These are phyloP conservation scores for Callitettix versicolor DNA, from an alignment of 1,140 invertebrate genomes.

Conservation along the genomic window DNA sequence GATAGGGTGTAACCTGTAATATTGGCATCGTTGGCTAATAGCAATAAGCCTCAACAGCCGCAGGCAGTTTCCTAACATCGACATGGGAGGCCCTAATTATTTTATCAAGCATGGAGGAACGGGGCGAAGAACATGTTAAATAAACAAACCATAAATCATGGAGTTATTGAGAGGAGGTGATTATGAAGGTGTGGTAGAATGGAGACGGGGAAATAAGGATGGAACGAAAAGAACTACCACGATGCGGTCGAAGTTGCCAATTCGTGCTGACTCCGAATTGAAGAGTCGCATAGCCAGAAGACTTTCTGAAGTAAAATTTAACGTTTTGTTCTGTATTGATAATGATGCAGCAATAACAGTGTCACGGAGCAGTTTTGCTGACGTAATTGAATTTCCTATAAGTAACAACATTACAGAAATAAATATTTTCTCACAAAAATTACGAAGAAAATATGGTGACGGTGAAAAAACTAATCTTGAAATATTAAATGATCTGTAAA, in stretches of 20 bases:
- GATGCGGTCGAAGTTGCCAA: conserved; percentile 15
- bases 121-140: conserved; percentile 21
- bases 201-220: conserved; percentile 9
- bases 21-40: conserved; percentile 9
- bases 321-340: too few relatives aligned
- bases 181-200: conserved; percentile 15
- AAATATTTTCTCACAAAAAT: too few relatives aligned
- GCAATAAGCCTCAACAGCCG: neutral
- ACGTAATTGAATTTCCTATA: too few relatives aligned
- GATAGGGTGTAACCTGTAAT: conserved; percentile 21
- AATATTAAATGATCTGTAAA: too few relatives aligned
- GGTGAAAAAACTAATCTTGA: too few relatives aligned
- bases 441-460: too few relatives aligned
- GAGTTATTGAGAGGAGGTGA: conserved; percentile 28
- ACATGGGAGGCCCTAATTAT: conserved; percentile 24
- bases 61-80: conserved; percentile 4
- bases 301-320: too few relatives aligned
- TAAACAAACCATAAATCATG: conserved; percentile 27
- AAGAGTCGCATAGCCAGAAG: neutral
- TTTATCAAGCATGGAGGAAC: conserved; percentile 21
- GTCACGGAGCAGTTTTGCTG: too few relatives aligned
- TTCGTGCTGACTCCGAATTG: neutral
- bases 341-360: too few relatives aligned
- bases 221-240: conserved; percentile 21
- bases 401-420: too few relatives aligned